Percentiles rank a stretch among this genome's conserved stretches.
These are phyloP conservation scores for Hartigia nigra DNA, from an alignment of 2,888 invertebrate genomes.

Conservation along the genomic window DNA sequence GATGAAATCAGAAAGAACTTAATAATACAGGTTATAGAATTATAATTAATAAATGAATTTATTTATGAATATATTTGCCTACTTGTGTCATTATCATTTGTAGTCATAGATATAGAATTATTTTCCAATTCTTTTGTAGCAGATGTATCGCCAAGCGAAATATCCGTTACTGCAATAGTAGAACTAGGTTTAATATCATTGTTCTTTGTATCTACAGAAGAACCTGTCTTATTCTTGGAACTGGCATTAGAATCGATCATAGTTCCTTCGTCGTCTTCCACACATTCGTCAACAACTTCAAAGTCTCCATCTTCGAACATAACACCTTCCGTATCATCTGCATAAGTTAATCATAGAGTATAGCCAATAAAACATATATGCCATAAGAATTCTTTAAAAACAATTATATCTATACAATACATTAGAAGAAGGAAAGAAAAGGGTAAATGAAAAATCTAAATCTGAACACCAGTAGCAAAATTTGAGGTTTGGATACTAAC, in stretches of 20 bases:
- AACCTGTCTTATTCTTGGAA: not conserved
- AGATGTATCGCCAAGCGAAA: not conserved
- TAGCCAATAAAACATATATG: too few relatives aligned
- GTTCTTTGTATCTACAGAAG: not conserved
- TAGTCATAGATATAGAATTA: not conserved
- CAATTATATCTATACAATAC: not conserved
- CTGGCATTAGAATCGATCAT: not conserved
- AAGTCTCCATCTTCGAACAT: constrained; percentile 52
- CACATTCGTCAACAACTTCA: constrained; percentile 53
- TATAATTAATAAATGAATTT: not conserved
- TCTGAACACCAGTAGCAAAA: not conserved
- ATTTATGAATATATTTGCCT: not conserved
- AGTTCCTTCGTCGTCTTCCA: constrained; percentile 41
- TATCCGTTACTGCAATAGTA: not conserved
- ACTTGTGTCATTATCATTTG: not conserved
- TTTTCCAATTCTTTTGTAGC: not conserved
- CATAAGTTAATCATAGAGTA: not conserved
- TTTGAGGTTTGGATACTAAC: not conserved
- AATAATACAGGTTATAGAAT: not conserved
- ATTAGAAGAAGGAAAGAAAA: not conserved
- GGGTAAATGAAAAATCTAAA: not conserved
- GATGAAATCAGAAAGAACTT: not conserved
- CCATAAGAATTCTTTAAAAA: not conserved
- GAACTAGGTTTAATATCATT: not conserved
- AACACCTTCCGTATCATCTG: not conserved